Percentiles rank a stretch among this genome's conserved stretches.
phyloP scores from a whole-genome alignment of 2,797 vertebrate species.

The Hypotaenidia okinawae region DNA sequence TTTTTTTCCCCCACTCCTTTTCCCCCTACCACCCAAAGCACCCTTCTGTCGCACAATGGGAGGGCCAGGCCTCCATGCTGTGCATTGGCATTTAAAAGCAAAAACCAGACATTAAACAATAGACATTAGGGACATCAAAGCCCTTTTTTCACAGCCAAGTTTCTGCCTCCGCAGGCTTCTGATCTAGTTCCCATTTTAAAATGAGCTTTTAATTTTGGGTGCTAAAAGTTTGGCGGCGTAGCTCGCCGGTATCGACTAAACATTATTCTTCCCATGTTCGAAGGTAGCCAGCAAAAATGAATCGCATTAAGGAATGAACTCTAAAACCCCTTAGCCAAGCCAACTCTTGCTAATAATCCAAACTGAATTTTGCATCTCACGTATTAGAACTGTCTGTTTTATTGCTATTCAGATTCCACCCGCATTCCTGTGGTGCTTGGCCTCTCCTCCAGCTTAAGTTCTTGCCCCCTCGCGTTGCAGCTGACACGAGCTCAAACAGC shows the following conservation, averaged over 20 bases:
- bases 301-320: neutral
- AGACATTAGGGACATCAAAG: slow-evolving; percentile 60
- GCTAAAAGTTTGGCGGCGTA: neutral
- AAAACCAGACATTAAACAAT: slow-evolving; percentile 47
- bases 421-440: neutral
- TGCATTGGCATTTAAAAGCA: slow-evolving; percentile 48
- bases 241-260: neutral
- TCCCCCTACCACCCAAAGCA: slow-evolving; percentile 10
- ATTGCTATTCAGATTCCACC: neutral
- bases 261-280: neutral
- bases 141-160: neutral
- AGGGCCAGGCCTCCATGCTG: slow-evolving; percentile 57
- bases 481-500: slow-evolving; percentile 5
- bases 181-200: neutral
- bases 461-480: neutral
- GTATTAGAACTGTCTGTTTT: neutral
- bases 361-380: neutral
- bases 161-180: neutral
- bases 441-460: slow-evolving; percentile 35
- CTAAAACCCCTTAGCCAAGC: neutral
- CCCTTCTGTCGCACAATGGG: slow-evolving; percentile 40
- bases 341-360: neutral
- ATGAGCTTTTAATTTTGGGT: slow-evolving; percentile 50
- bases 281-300: neutral
- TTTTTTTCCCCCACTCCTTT: neutral